These are phyloP conservation scores for Netelia melanura DNA, from an alignment of 2,888 invertebrate species.

Conservation along the genomic window DNA sequence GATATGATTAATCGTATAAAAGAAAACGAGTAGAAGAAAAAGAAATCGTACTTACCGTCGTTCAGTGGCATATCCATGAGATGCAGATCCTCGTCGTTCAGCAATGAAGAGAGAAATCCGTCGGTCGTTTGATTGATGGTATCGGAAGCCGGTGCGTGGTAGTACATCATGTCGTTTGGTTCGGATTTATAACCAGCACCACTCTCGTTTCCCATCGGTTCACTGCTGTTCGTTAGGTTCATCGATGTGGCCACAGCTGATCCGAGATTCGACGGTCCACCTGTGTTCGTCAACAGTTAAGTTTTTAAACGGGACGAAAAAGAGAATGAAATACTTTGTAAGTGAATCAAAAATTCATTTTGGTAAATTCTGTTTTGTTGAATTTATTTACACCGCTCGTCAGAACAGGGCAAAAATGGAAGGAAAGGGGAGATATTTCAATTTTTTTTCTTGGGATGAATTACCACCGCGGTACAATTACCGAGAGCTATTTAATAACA, in stretches of 20 bases:
- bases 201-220: constrained; percentile 88
- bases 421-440: too few species aligned
- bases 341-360: too few species aligned
- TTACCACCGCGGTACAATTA: too few species aligned
- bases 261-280: constrained; percentile 88
- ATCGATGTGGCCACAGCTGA: constrained; percentile 92
- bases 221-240: constrained; percentile 91
- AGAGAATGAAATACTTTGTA: too few species aligned
- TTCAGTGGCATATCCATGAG: constrained; percentile 97
- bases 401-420: too few species aligned
- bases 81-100: constrained; percentile 95
- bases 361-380: too few species aligned
- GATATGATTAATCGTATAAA: constrained; percentile 55
- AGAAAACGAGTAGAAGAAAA: constrained; percentile 31
- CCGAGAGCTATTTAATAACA: too few species aligned
- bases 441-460: too few species aligned
- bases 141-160: constrained; percentile 87
- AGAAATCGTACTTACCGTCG: constrained; percentile 88
- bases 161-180: constrained; percentile 92
- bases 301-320: constrained; percentile 64
- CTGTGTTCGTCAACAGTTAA: constrained; percentile 80
- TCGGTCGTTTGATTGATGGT: constrained; percentile 92
- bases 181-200: constrained; percentile 89
- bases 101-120: constrained; percentile 94
- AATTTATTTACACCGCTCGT: too few species aligned